These are phyloP conservation scores for Salvelinus fontinalis DNA, from an alignment of 2,113 vertebrate species.

Conservation along the genomic window DNA sequence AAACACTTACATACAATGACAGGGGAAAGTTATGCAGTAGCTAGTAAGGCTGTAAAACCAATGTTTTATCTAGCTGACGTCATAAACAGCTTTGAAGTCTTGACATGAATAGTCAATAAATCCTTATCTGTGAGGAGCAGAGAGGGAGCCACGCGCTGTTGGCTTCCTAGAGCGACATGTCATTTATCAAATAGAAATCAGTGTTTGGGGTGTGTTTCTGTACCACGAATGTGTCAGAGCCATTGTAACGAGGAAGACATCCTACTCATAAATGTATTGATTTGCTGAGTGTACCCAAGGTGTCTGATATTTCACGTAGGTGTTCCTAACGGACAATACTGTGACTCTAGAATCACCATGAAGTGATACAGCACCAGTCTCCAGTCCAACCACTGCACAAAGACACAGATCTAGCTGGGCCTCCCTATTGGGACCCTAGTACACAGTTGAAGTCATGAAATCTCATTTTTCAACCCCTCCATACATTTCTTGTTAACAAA, in stretches of 20 bases:
- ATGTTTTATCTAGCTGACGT: neutral
- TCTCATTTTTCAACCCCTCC: too few species aligned
- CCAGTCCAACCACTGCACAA: too few species aligned
- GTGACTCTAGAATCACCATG: too few species aligned
- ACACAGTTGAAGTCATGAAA: too few species aligned
- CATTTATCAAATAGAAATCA: constrained; percentile 10
- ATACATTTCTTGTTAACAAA: too few species aligned
- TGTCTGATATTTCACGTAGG: too few species aligned
- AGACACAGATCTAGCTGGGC: too few species aligned
- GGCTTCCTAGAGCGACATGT: neutral
- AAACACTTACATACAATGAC: neutral
- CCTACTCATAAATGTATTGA: neutral
- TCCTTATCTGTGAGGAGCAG: neutral
- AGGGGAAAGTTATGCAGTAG: neutral
- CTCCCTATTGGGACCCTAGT: too few species aligned
- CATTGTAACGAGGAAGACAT: neutral
- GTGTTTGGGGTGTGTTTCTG: neutral
- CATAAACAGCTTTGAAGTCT: neutral
- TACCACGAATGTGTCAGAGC: neutral
- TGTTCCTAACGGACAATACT: neutral
- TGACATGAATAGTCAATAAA: constrained; percentile 9
- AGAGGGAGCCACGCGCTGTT: neutral
- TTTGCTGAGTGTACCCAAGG: neutral
- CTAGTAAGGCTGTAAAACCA: neutral
- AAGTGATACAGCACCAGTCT: too few species aligned